Percentiles rank a stretch among this genome's conserved stretches.
phyloP scores from a whole-genome alignment of 2,113 vertebrate species.

The Amphilophus citrinellus region DNA sequence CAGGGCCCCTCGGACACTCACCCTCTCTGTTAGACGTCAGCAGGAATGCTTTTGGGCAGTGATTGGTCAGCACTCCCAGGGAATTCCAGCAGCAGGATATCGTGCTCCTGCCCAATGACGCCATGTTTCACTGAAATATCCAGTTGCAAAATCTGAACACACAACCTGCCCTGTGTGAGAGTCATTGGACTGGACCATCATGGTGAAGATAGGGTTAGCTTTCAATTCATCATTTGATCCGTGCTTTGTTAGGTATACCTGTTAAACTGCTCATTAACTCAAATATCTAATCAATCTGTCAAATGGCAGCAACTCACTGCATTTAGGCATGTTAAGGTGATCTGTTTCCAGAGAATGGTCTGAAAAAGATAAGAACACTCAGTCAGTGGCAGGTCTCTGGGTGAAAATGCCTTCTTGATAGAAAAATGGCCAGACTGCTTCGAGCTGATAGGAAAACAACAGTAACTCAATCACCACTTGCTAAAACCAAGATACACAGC shows the following conservation, averaged over 20 bases:
- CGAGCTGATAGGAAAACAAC: too few species aligned
- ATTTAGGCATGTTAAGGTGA: background rate
- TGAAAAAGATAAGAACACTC: background rate
- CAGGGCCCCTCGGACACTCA: constrained; percentile 6
- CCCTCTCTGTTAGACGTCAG: constrained; percentile 22
- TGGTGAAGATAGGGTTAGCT: background rate
- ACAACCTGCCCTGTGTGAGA: background rate
- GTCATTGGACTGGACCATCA: background rate
- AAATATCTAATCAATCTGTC: background rate
- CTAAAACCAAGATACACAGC: too few species aligned
- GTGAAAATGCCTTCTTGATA: background rate
- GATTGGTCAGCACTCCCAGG: background rate
- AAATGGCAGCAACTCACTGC: background rate
- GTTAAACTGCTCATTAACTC: background rate
- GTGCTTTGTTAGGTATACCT: background rate
- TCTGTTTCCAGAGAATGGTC: background rate
- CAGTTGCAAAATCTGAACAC: background rate
- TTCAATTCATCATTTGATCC: background rate
- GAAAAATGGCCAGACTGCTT: too few species aligned
- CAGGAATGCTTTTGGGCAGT: background rate
- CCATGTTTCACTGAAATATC: background rate
- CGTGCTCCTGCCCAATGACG: background rate
- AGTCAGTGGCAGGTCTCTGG: background rate
- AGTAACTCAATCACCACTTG: too few species aligned
- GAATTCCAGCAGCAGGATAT: background rate